Evolutionary conservation across 2,113 vertebrate genomes (phyloP), one percentile per base, ranked within the genome.

Genomic region (Cololabis saira): DNA sequence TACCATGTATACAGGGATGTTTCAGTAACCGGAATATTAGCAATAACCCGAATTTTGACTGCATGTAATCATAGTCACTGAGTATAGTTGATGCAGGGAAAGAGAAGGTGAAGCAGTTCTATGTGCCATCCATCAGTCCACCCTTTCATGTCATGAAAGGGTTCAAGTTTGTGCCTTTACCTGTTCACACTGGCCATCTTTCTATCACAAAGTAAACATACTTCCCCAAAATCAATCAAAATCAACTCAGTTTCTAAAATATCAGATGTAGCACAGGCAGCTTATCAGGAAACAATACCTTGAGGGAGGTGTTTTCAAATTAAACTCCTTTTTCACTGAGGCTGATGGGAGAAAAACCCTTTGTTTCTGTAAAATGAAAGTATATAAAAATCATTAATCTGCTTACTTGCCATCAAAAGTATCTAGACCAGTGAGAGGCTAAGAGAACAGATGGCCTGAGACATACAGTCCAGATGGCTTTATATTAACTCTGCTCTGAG

Each of bases 381-480:
- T 40, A 71, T 37, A 53, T 68, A 71, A 63, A 49, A 75, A 64
- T 69, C 59, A 66, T 74, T 82, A 69, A 84, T 79, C 76, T 67
- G 51, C 21, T 57, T 14, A 53, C 41, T 62, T 61, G 56, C 22
- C 19, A 68, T 66, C 3, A n/a, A 63, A 76, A 74, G 49, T 55
- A 63, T 74, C 72, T 61, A 24, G 60, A 66, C 65, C 51, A 45
- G 33, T 60, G 57, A 50, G 18, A 63, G 60, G 64, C 55, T 61
- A 48, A 66, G 41, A 61, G 56, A 82, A 62, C 84, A 88, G 82
- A 82, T 85, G 84, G 84, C 7, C 43, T 19, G 18, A 59, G 27
- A 52, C 30, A 14, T 53, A 54, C 30, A 52, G 50, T 62, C 18
- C 68, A 74, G 55, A 74, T 76, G 62, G 59, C 42, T 69, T 47